Evolutionary conservation across 30 jellyfish, hydroid and myxozoan genomes (phyloP), one percentile per base, ranked within the genome.

Genomic region (Turritopsis dohrnii): DNA sequence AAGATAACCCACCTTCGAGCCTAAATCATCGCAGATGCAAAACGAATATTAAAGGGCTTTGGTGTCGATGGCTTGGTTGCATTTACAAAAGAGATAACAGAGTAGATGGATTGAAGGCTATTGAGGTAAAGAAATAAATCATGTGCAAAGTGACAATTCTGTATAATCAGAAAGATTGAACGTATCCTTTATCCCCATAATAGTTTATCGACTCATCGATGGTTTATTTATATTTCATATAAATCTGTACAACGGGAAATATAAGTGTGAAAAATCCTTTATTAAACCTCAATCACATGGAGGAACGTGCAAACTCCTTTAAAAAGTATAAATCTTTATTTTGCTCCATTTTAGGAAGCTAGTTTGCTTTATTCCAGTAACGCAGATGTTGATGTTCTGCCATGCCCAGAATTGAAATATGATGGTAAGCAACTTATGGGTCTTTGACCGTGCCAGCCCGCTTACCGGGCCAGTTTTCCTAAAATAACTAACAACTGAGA

Each of bases 361-460:
- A 92, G 96, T 1, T 18, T 84, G 86, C 28, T 60, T 16, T 77
- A 72, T 54, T 60, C 79, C 72, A 69, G 91, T 22, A 83, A 83
- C 73, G 74, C 84, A 74, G 65, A 84, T n/a, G 84, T 88, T 0
- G 96, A 88, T 60, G 54, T 75, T 74, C 71, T 79, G 53, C 92
- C 91, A 25, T 88, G 96, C 71, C 77, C 77, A 23, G 30, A 1
- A 1, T 16, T 69, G 13, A 41, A 41, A 41, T 41, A 41, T 41
- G 9, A 5, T 3, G 60, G 60, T 41, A 41, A 5, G 13, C 13
- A 41, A 41, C 60, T 3, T 41, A 13, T 41, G 5, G 9, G 13
- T 41, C n/a, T n/a, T n/a, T n/a, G n/a, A 41, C 13, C 5, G 60
- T 41, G 60, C 60, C 13, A 13, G 13, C 9, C 5, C 13, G 60